Conservation (phyloP, 2,888 invertebrate genomes). For the Apodemia mormo region DNA sequence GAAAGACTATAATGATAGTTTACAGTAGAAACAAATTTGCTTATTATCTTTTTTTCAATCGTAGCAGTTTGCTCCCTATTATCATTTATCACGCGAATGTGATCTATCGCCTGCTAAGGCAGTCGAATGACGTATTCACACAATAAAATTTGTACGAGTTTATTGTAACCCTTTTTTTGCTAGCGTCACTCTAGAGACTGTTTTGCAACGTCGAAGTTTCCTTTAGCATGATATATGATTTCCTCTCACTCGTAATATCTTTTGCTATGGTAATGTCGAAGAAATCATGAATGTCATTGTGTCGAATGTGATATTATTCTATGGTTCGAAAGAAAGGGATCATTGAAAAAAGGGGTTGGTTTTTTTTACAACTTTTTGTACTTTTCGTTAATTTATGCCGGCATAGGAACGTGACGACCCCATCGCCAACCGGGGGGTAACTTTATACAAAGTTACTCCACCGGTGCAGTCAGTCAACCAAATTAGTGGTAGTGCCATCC, state of each 20-base stretch:
- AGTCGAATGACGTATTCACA: not conserved
- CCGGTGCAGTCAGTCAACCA: no score
- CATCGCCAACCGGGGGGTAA: no score
- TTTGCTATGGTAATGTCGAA: slow-evolving; percentile 13
- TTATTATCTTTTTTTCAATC: no score
- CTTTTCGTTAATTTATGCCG: no score
- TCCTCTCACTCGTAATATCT: slow-evolving; percentile 3
- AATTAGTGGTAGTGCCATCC: no score
- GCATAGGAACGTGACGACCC: no score
- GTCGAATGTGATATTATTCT: slow-evolving; percentile 5
- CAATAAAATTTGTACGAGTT: not conserved
- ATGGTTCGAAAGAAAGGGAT: not conserved
- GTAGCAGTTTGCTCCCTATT: not conserved
- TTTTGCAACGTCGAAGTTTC: slow-evolving; percentile 8
- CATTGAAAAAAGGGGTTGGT: not conserved
- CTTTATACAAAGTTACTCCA: no score
- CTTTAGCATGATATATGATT: slow-evolving; percentile 9
- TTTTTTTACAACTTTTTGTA: not conserved
- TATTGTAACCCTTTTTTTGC: slow-evolving; percentile 11
- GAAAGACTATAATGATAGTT: no score
- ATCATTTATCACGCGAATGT: slow-evolving; percentile 6
- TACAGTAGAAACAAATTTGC: no score
- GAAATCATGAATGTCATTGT: slow-evolving; percentile 18
- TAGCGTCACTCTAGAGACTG: not conserved
- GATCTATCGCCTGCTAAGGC: not conserved